A percentile compares a stretch with the other conserved stretches of the same genome.
phyloP scores from a whole-genome alignment of 2,113 vertebrate genomes.

The Muscicapa adusta region DNA sequence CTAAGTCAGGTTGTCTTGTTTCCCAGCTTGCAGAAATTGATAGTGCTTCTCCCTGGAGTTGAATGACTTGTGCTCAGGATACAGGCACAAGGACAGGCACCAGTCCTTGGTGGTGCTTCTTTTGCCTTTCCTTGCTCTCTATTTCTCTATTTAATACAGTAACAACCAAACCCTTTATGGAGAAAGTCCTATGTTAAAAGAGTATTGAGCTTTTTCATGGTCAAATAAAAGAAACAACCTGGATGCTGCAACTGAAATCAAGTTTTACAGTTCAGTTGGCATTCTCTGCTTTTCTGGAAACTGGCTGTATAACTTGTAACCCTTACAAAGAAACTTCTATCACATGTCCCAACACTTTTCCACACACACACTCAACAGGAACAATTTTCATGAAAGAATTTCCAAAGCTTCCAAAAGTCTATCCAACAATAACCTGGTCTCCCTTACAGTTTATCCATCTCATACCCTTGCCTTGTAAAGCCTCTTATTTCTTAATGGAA shows the following conservation, averaged over 20 bases:
- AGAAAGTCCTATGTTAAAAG: not conserved
- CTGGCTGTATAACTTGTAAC: not conserved
- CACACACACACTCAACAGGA: not conserved
- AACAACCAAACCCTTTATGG: not conserved
- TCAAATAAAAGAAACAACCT: not conserved
- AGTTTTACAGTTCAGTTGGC: not conserved
- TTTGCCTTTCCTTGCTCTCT: not conserved
- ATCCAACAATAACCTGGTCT: not conserved
- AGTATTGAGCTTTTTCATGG: not conserved
- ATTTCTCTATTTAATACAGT: not conserved
- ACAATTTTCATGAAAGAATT: not conserved
- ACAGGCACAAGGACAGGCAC: not conserved
- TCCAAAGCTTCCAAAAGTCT: not conserved
- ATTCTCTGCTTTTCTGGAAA: not conserved
- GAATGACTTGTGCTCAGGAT: not conserved
- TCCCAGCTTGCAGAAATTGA: not conserved
- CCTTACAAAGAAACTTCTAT: not conserved
- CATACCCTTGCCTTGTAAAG: not conserved
- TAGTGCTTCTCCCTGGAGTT: not conserved
- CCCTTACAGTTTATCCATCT: not conserved
- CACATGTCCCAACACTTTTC: not conserved
- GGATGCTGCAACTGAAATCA: not conserved
- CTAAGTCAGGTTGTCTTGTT: not conserved
- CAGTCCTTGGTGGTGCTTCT: not conserved
- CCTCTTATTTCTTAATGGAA: not conserved